Conservation (phyloP, 64 coral and sea anemone genomes). For the Porites australiensis region DNA sequence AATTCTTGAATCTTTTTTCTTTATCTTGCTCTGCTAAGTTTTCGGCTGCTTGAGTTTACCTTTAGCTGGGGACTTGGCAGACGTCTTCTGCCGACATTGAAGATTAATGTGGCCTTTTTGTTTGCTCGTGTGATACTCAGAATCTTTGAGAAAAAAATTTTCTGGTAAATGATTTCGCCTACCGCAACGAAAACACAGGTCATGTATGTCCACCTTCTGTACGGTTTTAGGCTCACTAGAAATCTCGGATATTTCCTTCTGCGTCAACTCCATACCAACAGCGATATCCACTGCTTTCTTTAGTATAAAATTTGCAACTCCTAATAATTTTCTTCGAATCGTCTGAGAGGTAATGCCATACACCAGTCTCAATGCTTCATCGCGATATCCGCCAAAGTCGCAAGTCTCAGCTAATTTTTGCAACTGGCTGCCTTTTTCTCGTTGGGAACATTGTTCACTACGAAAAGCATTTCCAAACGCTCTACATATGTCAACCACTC, state of each 20-base stretch:
- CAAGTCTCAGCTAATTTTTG: slow-evolving; percentile 47
- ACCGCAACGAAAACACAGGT: slow-evolving; percentile 22
- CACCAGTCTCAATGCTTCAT: slow-evolving; percentile 33
- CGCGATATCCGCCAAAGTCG: slow-evolving; percentile 16
- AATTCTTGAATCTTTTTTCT: background rate
- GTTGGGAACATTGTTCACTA: slow-evolving; percentile 15
- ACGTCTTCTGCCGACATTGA: slow-evolving; percentile 14
- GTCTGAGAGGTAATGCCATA: background rate
- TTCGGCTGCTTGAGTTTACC: background rate
- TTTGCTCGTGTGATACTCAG: slow-evolving; percentile 30
- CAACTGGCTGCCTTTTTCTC: slow-evolving; percentile 5
- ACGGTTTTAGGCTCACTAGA: background rate
- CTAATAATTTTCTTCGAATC: slow-evolving; percentile 37
- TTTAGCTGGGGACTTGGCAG: background rate
- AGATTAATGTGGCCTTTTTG: slow-evolving; percentile 30
- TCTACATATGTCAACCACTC: slow-evolving; percentile 30
- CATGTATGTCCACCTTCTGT: background rate
- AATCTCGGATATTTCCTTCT: slow-evolving; percentile 6
- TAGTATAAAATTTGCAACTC: background rate
- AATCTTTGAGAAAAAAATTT: slow-evolving; percentile 30
- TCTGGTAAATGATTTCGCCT: slow-evolving; percentile 15
- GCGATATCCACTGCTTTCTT: slow-evolving; percentile 52
- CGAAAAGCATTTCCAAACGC: slow-evolving; percentile 38
- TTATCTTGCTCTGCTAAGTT: background rate
- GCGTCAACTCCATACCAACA: slow-evolving; percentile 24